Percentiles rank a stretch among this genome's conserved stretches.
Conservation (phyloP, 2,888 invertebrate species). For the Leptopterna dolabrata region DNA sequence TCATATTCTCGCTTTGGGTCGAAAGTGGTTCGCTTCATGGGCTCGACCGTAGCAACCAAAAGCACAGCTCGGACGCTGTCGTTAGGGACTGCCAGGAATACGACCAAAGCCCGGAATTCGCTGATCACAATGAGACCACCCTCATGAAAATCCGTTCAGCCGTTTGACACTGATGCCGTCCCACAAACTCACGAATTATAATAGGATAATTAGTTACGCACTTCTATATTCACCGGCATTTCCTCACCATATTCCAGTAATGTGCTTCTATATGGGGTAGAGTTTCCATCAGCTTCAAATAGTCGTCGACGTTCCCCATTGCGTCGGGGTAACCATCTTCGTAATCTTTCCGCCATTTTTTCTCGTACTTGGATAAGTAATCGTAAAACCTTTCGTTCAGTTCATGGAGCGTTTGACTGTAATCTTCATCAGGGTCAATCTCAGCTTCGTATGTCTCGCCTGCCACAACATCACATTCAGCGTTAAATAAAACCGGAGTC, state of each 20-base stretch:
- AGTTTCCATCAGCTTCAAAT: conserved; percentile 63
- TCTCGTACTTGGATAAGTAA: conserved; percentile 64
- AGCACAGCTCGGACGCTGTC: no score
- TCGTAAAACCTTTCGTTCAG: conserved; percentile 50
- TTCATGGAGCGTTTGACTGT: conserved; percentile 28
- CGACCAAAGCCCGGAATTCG: no score
- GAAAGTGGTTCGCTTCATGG: no score
- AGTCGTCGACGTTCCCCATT: conserved; percentile 61
- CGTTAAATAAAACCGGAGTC: no score
- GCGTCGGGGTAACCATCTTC: conserved; percentile 65
- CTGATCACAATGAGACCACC: no score
- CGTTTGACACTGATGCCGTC: no score
- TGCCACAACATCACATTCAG: background rate
- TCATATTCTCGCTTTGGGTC: no score
- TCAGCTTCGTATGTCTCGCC: background rate
- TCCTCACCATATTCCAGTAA: background rate
- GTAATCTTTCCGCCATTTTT: conserved; percentile 66
- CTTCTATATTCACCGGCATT: background rate
- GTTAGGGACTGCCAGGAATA: no score
- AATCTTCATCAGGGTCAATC: conserved; percentile 9
- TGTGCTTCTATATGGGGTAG: conserved; percentile 63
- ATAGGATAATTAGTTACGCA: background rate
- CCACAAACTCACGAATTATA: no score
- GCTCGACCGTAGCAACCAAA: no score
- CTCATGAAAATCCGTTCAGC: no score